Evolutionary conservation across 2,113 vertebrate genomes (phyloP).

Genomic region (Protobothrops mucrosquamatus): DNA sequence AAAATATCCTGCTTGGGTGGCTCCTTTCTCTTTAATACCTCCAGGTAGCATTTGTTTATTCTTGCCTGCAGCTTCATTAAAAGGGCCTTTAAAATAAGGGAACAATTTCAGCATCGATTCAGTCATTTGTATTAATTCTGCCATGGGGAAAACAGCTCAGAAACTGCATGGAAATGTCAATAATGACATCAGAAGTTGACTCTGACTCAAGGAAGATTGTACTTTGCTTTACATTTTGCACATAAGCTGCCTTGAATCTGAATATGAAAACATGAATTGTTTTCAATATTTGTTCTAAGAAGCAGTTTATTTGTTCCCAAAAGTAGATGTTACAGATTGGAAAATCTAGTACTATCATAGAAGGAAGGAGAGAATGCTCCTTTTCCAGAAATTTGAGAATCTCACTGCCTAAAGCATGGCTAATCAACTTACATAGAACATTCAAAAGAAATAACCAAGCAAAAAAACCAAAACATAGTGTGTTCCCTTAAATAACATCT

Average conservation of each 20-base stretch:
- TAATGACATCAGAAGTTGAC: background rate
- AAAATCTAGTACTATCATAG: background rate
- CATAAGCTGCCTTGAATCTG: background rate
- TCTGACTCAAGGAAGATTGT: background rate
- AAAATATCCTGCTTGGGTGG: slow-evolving; percentile 83
- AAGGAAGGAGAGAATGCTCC: background rate
- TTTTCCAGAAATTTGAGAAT: background rate
- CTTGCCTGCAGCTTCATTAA: slow-evolving; percentile 82
- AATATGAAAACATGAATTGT: background rate
- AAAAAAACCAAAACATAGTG: background rate
- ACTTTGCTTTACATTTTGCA: background rate
- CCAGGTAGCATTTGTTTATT: slow-evolving; percentile 79
- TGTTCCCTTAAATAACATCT: background rate
- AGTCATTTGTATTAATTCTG: slow-evolving; percentile 35
- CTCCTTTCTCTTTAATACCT: slow-evolving; percentile 68
- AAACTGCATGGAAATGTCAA: background rate
- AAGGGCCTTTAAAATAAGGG: slow-evolving; percentile 70
- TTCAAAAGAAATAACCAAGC: background rate
- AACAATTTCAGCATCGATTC: slow-evolving; percentile 12
- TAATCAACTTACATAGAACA: background rate
- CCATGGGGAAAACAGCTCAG: background rate
- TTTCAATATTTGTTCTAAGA: background rate
- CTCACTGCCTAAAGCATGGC: background rate
- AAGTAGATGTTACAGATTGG: background rate
- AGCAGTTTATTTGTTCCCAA: background rate